phyloP scores from a whole-genome alignment of 2,888 invertebrate species.

The Steinernema scapterisci region DNA sequence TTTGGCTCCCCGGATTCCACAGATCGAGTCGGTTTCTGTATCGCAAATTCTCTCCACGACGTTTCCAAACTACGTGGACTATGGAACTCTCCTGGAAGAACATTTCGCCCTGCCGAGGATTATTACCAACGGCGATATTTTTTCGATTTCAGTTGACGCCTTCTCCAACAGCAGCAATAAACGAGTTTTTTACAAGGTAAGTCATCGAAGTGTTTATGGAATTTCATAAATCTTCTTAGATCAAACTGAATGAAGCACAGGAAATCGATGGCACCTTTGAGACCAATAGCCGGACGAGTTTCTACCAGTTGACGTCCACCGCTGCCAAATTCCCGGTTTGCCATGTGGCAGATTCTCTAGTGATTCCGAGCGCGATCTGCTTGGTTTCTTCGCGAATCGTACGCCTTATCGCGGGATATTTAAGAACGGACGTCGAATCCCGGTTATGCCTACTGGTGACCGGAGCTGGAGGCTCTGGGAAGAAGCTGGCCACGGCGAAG shows the following conservation, averaged over 20 bases:
- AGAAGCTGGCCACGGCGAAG: slow-evolving; percentile 41
- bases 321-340: neutral
- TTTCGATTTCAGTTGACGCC: neutral
- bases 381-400: neutral
- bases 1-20: neutral
- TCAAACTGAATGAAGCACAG: neutral
- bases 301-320: slow-evolving; percentile 21
- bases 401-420: neutral
- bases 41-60: neutral
- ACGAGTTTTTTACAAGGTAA: slow-evolving; percentile 7
- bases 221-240: neutral
- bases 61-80: slow-evolving; percentile 9
- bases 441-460: slow-evolving; percentile 42
- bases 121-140: neutral
- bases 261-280: neutral
- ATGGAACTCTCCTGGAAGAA: neutral
- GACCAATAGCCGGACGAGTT: neutral
- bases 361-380: neutral
- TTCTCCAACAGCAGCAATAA: neutral
- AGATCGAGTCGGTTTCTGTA: neutral
- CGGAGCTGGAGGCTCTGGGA: slow-evolving; percentile 50
- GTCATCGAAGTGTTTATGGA: neutral
- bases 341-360: neutral
- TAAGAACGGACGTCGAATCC: slow-evolving; percentile 16
- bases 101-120: neutral